phyloP scores from a whole-genome alignment of 1,140 invertebrate species.

The Macrocentrus cingulum region DNA sequence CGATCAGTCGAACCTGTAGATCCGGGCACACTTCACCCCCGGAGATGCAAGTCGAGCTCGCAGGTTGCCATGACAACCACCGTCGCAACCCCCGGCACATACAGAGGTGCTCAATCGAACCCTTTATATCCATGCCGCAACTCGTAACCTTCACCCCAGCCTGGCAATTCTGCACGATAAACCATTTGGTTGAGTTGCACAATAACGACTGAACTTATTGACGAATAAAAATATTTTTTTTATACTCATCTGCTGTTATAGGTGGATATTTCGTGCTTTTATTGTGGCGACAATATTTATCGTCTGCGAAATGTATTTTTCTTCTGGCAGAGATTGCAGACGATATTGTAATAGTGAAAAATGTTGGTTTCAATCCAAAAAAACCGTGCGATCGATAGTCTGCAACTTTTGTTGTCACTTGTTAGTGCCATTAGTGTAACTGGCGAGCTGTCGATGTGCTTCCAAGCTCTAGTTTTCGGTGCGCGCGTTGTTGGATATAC shows the following conservation, averaged over 20 bases:
- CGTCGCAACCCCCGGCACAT: constrained; percentile 36
- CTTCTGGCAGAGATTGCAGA: neutral
- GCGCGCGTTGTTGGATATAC: neutral
- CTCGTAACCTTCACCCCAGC: constrained; percentile 24
- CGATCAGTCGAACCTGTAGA: constrained; percentile 37
- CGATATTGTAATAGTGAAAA: too few relatives aligned
- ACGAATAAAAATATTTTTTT: too few relatives aligned
- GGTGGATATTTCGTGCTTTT: too few relatives aligned
- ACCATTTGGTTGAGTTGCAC: too few relatives aligned
- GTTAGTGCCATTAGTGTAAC: neutral
- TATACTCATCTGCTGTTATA: too few relatives aligned
- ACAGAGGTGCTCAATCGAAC: constrained; percentile 44
- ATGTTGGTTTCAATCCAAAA: neutral
- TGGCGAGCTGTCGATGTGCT: neutral
- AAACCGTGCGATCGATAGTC: neutral
- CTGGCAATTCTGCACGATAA: neutral
- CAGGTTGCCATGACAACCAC: constrained; percentile 43
- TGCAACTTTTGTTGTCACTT: neutral
- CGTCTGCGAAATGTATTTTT: constrained; percentile 1
- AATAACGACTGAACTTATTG: neutral
- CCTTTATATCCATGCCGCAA: constrained; percentile 29
- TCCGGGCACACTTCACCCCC: constrained; percentile 31
- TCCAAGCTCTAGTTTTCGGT: constrained; percentile 9
- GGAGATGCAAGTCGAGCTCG: neutral
- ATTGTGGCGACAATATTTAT: too few relatives aligned